A percentile compares a stretch with the other conserved stretches of the same genome.
phyloP scores from a whole-genome alignment of 2,888 invertebrate genomes.

The Acanthacorydalis orientalis region DNA sequence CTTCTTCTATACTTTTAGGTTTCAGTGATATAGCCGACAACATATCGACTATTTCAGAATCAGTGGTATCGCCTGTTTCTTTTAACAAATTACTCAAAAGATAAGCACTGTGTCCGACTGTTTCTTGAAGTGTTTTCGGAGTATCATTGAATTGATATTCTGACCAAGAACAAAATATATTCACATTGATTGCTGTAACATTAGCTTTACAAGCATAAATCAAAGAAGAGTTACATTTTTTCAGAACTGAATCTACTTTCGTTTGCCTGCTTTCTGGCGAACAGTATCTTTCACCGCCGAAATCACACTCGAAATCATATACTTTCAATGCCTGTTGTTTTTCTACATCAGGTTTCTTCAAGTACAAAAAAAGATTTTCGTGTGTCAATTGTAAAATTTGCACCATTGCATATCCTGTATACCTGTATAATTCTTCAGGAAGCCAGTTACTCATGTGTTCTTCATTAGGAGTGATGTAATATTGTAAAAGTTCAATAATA shows the following conservation, averaged over 20 bases:
- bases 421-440: not conserved
- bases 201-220: not conserved
- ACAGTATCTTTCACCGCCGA: not conserved
- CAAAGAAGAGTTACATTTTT: not conserved
- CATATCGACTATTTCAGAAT: not conserved
- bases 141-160: not conserved
- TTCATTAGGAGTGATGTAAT: not conserved
- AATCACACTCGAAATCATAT: not conserved
- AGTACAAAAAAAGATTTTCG: not conserved
- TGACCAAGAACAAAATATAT: conserved; percentile 3
- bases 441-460: not conserved
- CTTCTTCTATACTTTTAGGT: not conserved
- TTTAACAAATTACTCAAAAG: not conserved
- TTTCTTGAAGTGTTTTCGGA: not conserved
- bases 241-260: not conserved
- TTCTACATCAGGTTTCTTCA: not conserved
- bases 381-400: not conserved
- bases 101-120: not conserved
- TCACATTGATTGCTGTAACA: conserved; percentile 1
- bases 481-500: conserved; percentile 1
- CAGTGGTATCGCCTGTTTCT: not conserved
- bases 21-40: not conserved
- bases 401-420: conserved; percentile 1
- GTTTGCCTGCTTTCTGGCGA: not conserved
- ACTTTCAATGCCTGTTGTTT: not conserved